Conservation (phyloP, 2,888 invertebrate species). For the Polymixis lichenea region DNA sequence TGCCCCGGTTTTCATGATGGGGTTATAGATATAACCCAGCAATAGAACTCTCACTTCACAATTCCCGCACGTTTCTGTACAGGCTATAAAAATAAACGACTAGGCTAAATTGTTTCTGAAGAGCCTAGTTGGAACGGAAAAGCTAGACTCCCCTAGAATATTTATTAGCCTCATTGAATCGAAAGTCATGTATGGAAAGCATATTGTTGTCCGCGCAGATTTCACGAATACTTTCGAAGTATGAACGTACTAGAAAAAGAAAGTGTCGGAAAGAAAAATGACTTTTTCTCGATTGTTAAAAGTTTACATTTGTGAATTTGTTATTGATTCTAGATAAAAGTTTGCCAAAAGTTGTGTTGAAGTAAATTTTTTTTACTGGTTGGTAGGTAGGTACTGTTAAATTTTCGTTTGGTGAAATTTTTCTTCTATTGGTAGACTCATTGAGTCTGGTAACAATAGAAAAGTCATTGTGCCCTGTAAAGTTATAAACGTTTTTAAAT, state of each 20-base stretch:
- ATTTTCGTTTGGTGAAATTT: no score
- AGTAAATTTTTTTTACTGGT: neutral
- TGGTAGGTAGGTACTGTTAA: no score
- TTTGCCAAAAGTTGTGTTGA: neutral
- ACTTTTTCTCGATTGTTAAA: neutral
- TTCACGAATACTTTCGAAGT: slow-evolving; percentile 21
- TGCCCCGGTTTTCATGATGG: neutral
- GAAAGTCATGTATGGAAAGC: slow-evolving; percentile 24
- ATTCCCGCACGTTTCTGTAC: slow-evolving; percentile 47
- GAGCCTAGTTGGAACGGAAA: slow-evolving; percentile 47
- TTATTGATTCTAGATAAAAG: neutral
- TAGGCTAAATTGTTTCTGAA: slow-evolving; percentile 54
- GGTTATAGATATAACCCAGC: neutral
- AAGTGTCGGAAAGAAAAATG: slow-evolving; percentile 1
- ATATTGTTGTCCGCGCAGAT: slow-evolving; percentile 19
- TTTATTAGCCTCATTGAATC: slow-evolving; percentile 57
- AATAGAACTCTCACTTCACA: slow-evolving; percentile 29
- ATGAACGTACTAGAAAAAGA: no score
- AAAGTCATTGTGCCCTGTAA: no score
- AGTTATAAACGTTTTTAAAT: no score
- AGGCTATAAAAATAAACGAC: slow-evolving; percentile 44
- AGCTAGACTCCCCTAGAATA: slow-evolving; percentile 58
- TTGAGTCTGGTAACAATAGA: no score
- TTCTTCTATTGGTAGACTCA: no score
- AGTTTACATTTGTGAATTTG: neutral